Conservation (phyloP, 2,888 invertebrate species). For the Prenolepis imparis region DNA sequence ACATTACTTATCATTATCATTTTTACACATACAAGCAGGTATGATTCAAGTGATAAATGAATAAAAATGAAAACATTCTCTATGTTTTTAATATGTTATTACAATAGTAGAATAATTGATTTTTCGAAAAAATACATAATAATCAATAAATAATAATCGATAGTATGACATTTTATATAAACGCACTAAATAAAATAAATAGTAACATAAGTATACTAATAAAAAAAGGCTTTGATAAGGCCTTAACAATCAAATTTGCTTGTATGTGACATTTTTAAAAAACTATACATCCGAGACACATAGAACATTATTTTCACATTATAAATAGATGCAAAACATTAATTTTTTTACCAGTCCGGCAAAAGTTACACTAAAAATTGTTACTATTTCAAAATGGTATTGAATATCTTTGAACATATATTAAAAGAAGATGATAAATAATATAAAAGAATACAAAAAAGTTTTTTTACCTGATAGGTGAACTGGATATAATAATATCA, state of each 20-base stretch:
- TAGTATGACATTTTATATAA: constrained; percentile 45
- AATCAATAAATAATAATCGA: constrained; percentile 18
- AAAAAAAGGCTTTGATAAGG: constrained; percentile 57
- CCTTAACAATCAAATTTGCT: constrained; percentile 66
- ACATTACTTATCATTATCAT: background rate
- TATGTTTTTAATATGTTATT: constrained; percentile 4
- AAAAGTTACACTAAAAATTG: background rate
- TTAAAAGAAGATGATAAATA: no score
- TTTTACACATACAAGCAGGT: constrained; percentile 9
- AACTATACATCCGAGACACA: background rate
- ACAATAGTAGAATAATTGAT: constrained; percentile 31
- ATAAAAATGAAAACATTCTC: constrained; percentile 3
- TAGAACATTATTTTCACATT: background rate
- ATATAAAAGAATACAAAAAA: background rate
- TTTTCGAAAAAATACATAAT: constrained; percentile 31
- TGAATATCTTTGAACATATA: background rate
- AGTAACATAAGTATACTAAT: constrained; percentile 65
- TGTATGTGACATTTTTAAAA: constrained; percentile 56
- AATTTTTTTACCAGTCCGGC: background rate
- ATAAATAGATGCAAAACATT: background rate
- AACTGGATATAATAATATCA: background rate
- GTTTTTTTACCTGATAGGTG: background rate
- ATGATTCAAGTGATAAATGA: constrained; percentile 11
- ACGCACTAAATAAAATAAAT: constrained; percentile 48
- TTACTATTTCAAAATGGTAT: constrained; percentile 11